A percentile compares a stretch with the other conserved stretches of the same genome.
Evolutionary conservation across 2,797 vertebrate species (phyloP).

Genomic region (Lutjanus campechanus): DNA sequence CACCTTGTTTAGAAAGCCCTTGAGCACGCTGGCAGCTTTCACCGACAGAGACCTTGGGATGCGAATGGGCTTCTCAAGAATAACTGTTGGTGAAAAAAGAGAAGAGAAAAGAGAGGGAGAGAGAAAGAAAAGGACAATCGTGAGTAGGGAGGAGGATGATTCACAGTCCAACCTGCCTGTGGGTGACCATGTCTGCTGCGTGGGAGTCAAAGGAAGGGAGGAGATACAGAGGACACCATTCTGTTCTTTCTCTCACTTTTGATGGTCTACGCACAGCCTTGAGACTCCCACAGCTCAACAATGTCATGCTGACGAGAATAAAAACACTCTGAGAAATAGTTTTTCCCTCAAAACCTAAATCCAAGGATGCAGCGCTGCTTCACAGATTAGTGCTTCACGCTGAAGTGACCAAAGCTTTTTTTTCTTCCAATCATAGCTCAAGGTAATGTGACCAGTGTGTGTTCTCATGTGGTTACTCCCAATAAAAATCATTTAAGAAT

Average conservation of each 20-base stretch:
- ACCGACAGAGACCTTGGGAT: constrained; percentile 98
- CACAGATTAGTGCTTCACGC: not conserved
- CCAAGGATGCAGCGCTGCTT: constrained; percentile 36
- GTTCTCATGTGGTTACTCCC: not conserved
- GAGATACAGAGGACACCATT: constrained; percentile 55
- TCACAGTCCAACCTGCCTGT: constrained; percentile 72
- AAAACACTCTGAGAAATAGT: constrained; percentile 28
- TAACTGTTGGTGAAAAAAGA: constrained; percentile 84
- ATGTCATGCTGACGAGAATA: constrained; percentile 48
- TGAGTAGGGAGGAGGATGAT: constrained; percentile 76
- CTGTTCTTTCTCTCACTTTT: constrained; percentile 57
- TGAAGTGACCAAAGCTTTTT: not conserved
- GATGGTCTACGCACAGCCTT: constrained; percentile 62
- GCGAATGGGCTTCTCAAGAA: constrained; percentile 98
- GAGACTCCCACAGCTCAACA: constrained; percentile 64
- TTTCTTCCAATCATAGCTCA: constrained; percentile 11
- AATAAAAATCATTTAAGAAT: not conserved
- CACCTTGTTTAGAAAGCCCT: constrained; percentile 99
- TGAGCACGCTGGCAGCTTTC: constrained; percentile 97
- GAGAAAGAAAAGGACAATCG: constrained; percentile 64
- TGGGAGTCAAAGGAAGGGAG: constrained; percentile 64
- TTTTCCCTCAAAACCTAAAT: constrained; percentile 32
- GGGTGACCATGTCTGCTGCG: constrained; percentile 75
- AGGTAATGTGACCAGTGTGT: constrained; percentile 5
- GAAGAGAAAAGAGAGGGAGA: constrained; percentile 34